A percentile compares a stretch with the other conserved stretches of the same genome.
phyloP scores from a whole-genome alignment of 1,140 invertebrate genomes.

The Galleria mellonella region DNA sequence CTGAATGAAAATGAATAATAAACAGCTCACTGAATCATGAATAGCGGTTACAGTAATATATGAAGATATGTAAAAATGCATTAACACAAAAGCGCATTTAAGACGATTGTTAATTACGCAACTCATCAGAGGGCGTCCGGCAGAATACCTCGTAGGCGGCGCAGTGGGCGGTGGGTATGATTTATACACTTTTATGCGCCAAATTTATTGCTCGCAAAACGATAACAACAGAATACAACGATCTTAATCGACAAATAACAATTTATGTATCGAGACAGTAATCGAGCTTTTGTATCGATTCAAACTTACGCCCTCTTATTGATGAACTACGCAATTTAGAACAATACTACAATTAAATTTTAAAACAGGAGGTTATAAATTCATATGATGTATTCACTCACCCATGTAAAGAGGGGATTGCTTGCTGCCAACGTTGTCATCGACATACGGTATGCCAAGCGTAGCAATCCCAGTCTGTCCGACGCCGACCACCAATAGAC shows the following conservation, averaged over 20 bases:
- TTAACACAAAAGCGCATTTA: slow-evolving; percentile 6
- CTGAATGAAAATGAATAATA: too few relatives aligned
- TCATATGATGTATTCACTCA: slow-evolving; percentile 65
- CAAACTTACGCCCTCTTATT: slow-evolving; percentile 3
- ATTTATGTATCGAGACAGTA: slow-evolving; percentile 5
- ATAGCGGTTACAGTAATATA: too few relatives aligned
- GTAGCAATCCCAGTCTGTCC: slow-evolving; percentile 95
- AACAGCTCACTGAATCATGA: too few relatives aligned
- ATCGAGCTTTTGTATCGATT: slow-evolving; percentile 7
- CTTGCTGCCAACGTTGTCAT: slow-evolving; percentile 93
- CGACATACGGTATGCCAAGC: slow-evolving; percentile 94
- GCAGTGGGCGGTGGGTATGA: slow-evolving; percentile 23
- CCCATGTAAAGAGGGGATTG: slow-evolving; percentile 96
- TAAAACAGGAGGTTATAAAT: background rate
- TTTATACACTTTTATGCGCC: slow-evolving; percentile 28
- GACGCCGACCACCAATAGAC: slow-evolving; percentile 91
- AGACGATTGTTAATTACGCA: slow-evolving; percentile 19
- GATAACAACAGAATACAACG: slow-evolving; percentile 1
- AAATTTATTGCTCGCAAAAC: slow-evolving; percentile 19
- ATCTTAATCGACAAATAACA: slow-evolving; percentile 9
- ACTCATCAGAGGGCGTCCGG: slow-evolving; percentile 22
- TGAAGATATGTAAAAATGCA: slow-evolving; percentile 4
- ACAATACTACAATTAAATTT: background rate
- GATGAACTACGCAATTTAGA: slow-evolving; percentile 5
- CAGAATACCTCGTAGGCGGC: slow-evolving; percentile 20